Base-by-base conservation (phyloP, 2,797 vertebrate species). In the Alcedo quadribrachys region DNA sequence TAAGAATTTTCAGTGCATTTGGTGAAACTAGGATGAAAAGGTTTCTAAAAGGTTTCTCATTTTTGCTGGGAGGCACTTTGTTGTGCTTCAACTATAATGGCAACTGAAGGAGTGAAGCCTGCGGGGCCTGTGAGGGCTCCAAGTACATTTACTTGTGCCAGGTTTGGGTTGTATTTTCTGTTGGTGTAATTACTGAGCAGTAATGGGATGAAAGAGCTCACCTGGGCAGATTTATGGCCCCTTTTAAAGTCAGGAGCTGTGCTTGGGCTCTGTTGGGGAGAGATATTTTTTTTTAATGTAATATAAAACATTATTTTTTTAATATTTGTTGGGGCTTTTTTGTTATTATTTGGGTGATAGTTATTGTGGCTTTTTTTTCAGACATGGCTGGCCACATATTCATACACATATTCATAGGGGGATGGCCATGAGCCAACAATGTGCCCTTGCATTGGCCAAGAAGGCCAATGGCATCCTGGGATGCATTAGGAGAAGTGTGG, bases 21-120 rank as follows among this genome's bases (percentile, higher is more conserved):
- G 63, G 45, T 73, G 63, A 85, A 92, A 87, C 76, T 61, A n/a
- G 65, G 55, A 93, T 91, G 45, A 90, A 95, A 79, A 93, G 45
- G 48, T 91, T 93, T 87, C 42, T 32, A 76, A 89, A 93, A 88
- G 45, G 62, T 93, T 93, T 95, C 68, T 87, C 35, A 88, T 95
- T 90, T 81, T 77, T 90, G 57, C 90, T 86, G 57, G 6, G 6
- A 92, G 61, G 70, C 70, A 73, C 33, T 85, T 81, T 12, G 32
- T 67, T 74, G 65, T 85, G 65, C 57, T 85, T 85, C 55, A 51
- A 0, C 79, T 85, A 5, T 28, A 90, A 57, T 32, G 53, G 58
- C 70, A 79, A 11, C 61, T 15, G 32, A 79, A 78, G 60, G 30
- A 80, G 24, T 17, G 30, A 45, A 21, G n/a, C 28, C 40, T 62